These are phyloP conservation scores for Cantharis nigra DNA, from an alignment of 2,888 invertebrate species.

Conservation along the genomic window DNA sequence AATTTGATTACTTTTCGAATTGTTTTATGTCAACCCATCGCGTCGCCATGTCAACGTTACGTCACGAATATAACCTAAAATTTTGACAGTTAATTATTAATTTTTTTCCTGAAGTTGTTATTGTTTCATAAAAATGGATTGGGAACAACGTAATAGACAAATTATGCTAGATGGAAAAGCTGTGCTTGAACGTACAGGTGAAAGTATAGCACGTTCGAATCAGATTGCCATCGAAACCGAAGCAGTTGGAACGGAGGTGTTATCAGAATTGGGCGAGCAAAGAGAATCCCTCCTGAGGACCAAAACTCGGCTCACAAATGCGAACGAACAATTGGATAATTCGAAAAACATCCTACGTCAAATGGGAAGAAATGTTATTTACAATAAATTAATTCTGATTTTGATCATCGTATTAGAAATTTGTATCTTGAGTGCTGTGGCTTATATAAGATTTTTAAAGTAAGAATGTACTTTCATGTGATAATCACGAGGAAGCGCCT, in stretches of 20 bases:
- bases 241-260: conserved; percentile 75
- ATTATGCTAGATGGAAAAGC: conserved; percentile 62
- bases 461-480: not conserved
- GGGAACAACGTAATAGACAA: conserved; percentile 63
- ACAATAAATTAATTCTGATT: conserved; percentile 75
- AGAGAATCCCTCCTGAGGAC: conserved; percentile 73
- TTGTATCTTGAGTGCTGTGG: conserved; percentile 63
- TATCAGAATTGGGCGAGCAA: conserved; percentile 76
- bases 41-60: not conserved
- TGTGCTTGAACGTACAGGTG: conserved; percentile 64
- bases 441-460: conserved; percentile 65
- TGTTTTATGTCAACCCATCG: not conserved
- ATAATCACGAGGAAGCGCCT: not conserved
- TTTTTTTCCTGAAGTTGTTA: not conserved
- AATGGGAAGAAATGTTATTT: conserved; percentile 71
- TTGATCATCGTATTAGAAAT: conserved; percentile 75
- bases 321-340: conserved; percentile 70
- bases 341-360: conserved; percentile 67
- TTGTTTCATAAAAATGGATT: conserved; percentile 44
- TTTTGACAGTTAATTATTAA: not conserved
- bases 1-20: not conserved
- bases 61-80: not conserved
- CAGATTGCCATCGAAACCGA: conserved; percentile 81
- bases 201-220: conserved; percentile 70
- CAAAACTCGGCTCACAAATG: conserved; percentile 69